Base-by-base conservation (phyloP, 2,113 vertebrate genomes). In the Alethe diademata region DNA sequence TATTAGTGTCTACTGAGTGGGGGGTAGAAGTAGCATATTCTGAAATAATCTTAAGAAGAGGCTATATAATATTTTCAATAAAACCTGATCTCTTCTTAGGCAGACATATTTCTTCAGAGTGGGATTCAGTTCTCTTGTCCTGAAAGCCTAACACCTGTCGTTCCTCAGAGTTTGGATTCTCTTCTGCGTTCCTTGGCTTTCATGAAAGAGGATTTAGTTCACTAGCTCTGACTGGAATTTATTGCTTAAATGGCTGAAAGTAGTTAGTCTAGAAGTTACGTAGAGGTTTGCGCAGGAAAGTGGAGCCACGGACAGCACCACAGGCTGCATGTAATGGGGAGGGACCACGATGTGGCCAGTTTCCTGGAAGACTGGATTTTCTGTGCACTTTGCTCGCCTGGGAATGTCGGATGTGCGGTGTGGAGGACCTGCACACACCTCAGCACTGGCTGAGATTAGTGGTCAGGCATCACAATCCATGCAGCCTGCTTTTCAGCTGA, bases 341-440 rank as follows among this genome's bases (percentile, higher is more conserved):
- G 69, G 72, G 82, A 69, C 38, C 3, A 1, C 1, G 14, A 50
- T 62, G 64, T 58, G 56, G 57, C 71, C 14, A 1, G 47, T 58
- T 93, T 96, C 86, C 94, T 92, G 95, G 56, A 94, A 84, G 78
- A 65, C 80, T 91, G 69, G 16, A 67, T 86, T 95, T 93, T 86
- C 88, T 86, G 60, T 35, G 26, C 69, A 18, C 0, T 1, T 33
- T 58, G 50, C 60, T 94, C 60, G 26, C 69, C 19, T 70, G 91
- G 82, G 91, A 90, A 33, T 15, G 5, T 0, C 1, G 24, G 12
- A 25, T 65, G 38, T 70, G 47, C 14, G 2, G 29, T 54, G 25
- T n/a, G 51, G 36, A 86, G 58, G 90, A 93, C 88, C 86, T 95
- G 67, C 51, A 8, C 0, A 1, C 43, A 62, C 35, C 42, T 53